Evolutionary conservation across 2,113 vertebrate species (phyloP), one percentile per base, ranked within the genome.

Genomic region (Chrysochloris asiatica): DNA sequence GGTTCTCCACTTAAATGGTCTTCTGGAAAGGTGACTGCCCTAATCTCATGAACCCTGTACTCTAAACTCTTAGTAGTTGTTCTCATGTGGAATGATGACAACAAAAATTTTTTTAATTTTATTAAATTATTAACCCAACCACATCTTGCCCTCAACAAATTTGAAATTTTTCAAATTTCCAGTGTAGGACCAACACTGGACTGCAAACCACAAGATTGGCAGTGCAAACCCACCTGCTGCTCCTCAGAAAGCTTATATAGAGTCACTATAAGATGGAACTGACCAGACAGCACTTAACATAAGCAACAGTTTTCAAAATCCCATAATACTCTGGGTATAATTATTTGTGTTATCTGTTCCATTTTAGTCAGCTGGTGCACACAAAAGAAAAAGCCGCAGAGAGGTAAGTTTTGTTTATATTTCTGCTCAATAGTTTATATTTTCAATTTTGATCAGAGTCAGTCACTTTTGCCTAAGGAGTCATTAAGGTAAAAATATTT

Each of bases 341-440:
- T 59, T 72, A 30, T 73, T 89, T 94, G 1, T 72, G 33, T 76
- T 90, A 50, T 63, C 38, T 6, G 5, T 88, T 24, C 87, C 47
- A n/a, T 94, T 95, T 95, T 45, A 96, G 93, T 43, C 65, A 47
- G 72, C 71, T 77, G 91, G 26, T n/a, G 52, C 50, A 52, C 19
- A 4, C 26, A 92, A 67, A n/a, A 5, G 0, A 56, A 87, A 26
- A 63, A 2, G 14, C 3, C 1, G 0, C 16, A 36, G 41, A 52
- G 61, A 79, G 11, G 82, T 96, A 96, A 92, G 79, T 92, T 88
- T 52, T 47, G 77, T 63, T 67, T 52, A 59, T 22, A 56, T 79
- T 88, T 93, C 48, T 88, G 61, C 5, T 79, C 50, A 83, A 43
- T 38, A 54, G 56, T 38, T 86, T 30, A 65, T 4, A 86, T 59